Conservation (phyloP, 2,888 invertebrate species). For the Dermolepida albohirtum region DNA sequence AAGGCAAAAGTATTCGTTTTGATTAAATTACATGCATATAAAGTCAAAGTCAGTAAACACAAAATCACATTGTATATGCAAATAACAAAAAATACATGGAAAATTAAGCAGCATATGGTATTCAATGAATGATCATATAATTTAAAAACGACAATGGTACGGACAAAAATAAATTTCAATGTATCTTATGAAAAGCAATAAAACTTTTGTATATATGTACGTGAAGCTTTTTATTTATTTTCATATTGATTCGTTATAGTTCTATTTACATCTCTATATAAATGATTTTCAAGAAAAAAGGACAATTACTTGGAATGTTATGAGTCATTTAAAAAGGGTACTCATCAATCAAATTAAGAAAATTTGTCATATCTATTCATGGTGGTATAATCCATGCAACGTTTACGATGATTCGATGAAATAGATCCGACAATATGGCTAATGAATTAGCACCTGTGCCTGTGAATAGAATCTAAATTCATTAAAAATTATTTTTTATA, state of each 20-base stretch:
- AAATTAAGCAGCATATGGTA: slow-evolving; percentile 2
- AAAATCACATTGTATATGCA: too few relatives aligned
- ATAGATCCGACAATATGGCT: slow-evolving; percentile 41
- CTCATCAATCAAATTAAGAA: slow-evolving; percentile 44
- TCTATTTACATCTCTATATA: slow-evolving; percentile 37
- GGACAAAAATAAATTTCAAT: not conserved
- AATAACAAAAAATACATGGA: too few relatives aligned
- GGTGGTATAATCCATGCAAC: slow-evolving; percentile 2
- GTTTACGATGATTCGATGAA: slow-evolving; percentile 25
- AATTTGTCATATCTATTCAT: slow-evolving; percentile 40
- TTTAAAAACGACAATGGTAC: not conserved
- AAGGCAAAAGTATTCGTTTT: too few relatives aligned
- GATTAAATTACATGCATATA: too few relatives aligned
- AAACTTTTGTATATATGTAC: not conserved
- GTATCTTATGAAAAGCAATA: not conserved
- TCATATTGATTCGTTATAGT: slow-evolving; percentile 40
- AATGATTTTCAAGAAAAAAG: slow-evolving; percentile 35
- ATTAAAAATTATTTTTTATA: too few relatives aligned
- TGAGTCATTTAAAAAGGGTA: slow-evolving; percentile 37
- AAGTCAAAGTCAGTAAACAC: too few relatives aligned
- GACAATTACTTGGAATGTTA: slow-evolving; percentile 43
- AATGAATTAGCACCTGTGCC: slow-evolving; percentile 44
- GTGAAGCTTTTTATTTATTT: slow-evolving; percentile 31
- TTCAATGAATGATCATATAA: slow-evolving; percentile 9
- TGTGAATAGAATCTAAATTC: not conserved